Evolutionary conservation across 2,113 vertebrate species (phyloP), one percentile per base, ranked within the genome.

Genomic region (Sorex araneus): DNA sequence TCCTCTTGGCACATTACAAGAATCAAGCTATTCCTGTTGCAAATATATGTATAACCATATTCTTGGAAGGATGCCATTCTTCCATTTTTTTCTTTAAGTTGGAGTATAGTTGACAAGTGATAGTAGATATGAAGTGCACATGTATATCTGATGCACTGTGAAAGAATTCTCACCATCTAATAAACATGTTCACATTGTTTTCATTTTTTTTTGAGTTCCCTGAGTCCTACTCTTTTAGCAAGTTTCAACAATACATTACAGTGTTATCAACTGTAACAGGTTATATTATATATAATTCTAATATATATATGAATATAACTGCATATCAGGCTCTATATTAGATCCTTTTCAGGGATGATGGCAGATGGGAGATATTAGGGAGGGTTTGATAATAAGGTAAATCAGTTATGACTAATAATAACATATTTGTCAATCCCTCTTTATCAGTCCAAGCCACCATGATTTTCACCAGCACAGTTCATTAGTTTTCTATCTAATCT

Each of bases 391-490:
- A 73, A 81, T 73, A 81, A 34, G 63, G 47, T 50, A 50, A 2
- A 50, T 45, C 36, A 73, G 16, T 47, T 74, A 47, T 15, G 30
- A 63, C 34, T 73, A 63, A 28, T n/a, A 36, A 3, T 40, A 18
- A 13, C 9, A 32, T n/a, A 25, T n/a, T 66, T 57, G 67, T 27
- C 8, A 30, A 10, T n/a, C 11, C 54, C 13, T 16, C 6, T 15
- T 3, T 5, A 25, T 43, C 27, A 21, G 28, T 40, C 6, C 25
- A 79, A 66, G 34, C 25, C 19, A 50, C 30, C 8, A 28, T 27
- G 4, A 3, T 0, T 43, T 9, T 45, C 19, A 18, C 19, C 2
- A 40, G 66, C 40, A 40, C 0, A 5, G 5, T 23, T 40, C 5
- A 12, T 0, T 23, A 64, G 5, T 78, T 21, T 45, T 66, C 71